phyloP scores from a whole-genome alignment of 2,113 vertebrate species.

The Meles meles region DNA sequence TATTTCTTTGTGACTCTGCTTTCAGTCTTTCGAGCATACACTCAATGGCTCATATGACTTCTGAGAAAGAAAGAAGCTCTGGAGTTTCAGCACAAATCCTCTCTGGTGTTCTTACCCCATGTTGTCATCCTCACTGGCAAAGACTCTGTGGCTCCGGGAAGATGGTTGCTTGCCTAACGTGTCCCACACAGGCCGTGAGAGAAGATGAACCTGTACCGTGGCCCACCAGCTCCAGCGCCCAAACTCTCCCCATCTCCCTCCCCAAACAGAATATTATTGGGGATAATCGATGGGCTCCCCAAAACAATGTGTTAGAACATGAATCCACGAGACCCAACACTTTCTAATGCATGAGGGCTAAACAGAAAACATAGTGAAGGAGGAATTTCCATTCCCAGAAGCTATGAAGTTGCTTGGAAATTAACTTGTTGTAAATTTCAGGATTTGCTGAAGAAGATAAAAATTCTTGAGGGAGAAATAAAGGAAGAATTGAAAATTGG shows the following conservation, averaged over 20 bases:
- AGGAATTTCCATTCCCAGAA: background rate
- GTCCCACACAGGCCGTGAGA: background rate
- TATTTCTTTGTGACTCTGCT: background rate
- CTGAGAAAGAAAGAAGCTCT: background rate
- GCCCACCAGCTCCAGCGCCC: background rate
- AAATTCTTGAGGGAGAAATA: background rate
- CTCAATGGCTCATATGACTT: background rate
- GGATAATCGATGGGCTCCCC: background rate
- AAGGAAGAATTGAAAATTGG: background rate
- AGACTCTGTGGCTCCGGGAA: no score
- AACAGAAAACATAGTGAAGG: background rate
- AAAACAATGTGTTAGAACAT: background rate
- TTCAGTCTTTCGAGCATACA: background rate
- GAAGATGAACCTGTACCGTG: background rate
- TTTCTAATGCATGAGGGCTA: background rate
- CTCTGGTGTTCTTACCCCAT: fast-evolving
- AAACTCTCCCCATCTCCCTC: background rate
- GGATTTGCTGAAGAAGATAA: background rate
- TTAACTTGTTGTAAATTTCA: background rate
- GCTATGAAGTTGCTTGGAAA: background rate
- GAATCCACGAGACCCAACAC: background rate
- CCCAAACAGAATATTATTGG: background rate
- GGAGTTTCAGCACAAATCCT: background rate
- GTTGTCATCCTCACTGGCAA: fast-evolving
- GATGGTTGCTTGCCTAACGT: background rate